Base-by-base conservation (phyloP, 2,888 invertebrate species). In the Tinea semifulvella region DNA sequence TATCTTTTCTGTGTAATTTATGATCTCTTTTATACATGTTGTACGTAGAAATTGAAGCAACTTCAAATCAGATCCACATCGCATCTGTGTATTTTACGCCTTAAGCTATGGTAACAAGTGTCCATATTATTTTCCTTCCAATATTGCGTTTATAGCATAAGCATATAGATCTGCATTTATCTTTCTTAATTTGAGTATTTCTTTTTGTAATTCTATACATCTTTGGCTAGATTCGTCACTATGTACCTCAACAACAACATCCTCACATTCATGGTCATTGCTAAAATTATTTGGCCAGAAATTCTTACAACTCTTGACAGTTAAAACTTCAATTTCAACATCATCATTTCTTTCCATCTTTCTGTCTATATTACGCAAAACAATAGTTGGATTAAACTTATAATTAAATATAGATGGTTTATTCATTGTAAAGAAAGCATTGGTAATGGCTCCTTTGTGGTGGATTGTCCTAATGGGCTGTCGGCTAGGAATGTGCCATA, bases 401-500 rank as follows among this genome's bases (percentile, higher is more conserved):
- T 85, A 82, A 47, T 81, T 74, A 47, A 84, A 86, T 52, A 87
- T 85, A 48, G 86, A 82, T 2, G 82, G 76, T 47, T 81, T 83
- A 22, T 85, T 85, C 1, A 85, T 61, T 0, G 85, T 81, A 56
- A 91, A 87, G 47, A 83, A 82, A 1, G 90, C 83, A 68, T 92
- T 92, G 1, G 88, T 90, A 1, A 94, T 74, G 1, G 85, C 65
- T n/a, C 90, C 91, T 67, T 90, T 91, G 53, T 91, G 91, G 28
- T 82, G 68, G 51, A 92, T 76, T 40, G 83, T 87, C 52, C 88
- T 84, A 2, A 92, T 64, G 42, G 91, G 85, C 62, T 94, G 92
- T 47, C 85, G 82, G 61, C 91, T 94, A 4, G 74, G 71, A 45
- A 94, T 85, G 54, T 95, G 89, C 95, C 96, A 96, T 16, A 94